Evolutionary conservation across 2,888 invertebrate genomes (phyloP).

Genomic region (Myopa testacea): DNA sequence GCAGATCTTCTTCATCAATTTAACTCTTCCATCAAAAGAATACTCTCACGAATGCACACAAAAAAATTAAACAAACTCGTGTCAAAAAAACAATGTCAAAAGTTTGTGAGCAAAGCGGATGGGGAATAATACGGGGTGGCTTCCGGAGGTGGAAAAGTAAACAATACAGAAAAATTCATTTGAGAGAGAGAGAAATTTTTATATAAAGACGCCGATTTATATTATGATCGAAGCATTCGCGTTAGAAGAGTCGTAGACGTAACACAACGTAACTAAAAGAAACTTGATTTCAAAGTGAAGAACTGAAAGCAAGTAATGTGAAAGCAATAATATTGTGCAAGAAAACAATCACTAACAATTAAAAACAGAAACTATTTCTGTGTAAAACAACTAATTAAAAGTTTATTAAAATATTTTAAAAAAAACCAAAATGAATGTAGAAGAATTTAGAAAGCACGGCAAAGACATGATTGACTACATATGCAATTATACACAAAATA

Average conservation of each 20-base stretch:
- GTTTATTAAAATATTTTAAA: constrained; percentile 10
- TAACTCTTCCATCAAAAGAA: neutral
- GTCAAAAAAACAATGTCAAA: no score
- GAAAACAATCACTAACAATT: neutral
- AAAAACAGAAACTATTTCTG: constrained; percentile 2
- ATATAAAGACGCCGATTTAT: constrained; percentile 56
- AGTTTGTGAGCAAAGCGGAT: neutral
- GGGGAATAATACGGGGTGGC: constrained; percentile 1
- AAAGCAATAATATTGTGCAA: constrained; percentile 1
- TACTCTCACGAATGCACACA: neutral
- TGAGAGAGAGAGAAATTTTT: constrained; percentile 32
- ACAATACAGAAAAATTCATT: constrained; percentile 17
- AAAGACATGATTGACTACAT: constrained; percentile 89
- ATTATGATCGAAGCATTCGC: constrained; percentile 55
- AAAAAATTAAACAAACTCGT: neutral
- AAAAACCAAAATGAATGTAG: constrained; percentile 75
- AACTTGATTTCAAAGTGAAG: neutral
- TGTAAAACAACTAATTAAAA: constrained; percentile 18
- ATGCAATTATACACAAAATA: constrained; percentile 79
- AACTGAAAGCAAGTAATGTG: neutral
- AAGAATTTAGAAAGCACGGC: constrained; percentile 80
- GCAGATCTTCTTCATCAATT: no score
- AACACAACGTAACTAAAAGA: neutral
- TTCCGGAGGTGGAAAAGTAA: neutral
- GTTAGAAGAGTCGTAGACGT: constrained; percentile 54